phyloP scores from a whole-genome alignment of 2,113 vertebrate genomes.

The Calonectris borealis region DNA sequence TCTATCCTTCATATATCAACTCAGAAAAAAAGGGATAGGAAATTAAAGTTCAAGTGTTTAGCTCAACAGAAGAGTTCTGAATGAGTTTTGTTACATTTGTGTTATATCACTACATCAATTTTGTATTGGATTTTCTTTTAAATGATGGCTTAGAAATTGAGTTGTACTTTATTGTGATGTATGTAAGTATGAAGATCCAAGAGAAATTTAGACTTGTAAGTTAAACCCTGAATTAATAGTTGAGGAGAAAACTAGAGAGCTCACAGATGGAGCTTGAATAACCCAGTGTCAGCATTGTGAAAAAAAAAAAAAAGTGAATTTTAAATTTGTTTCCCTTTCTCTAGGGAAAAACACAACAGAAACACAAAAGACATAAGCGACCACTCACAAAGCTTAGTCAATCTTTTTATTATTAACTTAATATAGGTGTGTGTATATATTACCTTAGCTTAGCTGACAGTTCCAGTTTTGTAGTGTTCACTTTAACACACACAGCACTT shows the following conservation, averaged over 20 bases:
- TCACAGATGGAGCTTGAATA: neutral
- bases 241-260: neutral
- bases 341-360: neutral
- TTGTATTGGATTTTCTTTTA: neutral
- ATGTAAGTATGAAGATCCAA: neutral
- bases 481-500: neutral
- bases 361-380: neutral
- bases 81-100: neutral
- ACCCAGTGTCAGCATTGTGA: neutral
- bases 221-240: neutral
- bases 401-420: neutral
- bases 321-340: neutral
- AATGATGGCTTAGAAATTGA: neutral
- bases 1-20: neutral
- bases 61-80: neutral
- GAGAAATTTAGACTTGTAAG: neutral
- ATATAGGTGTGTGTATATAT: neutral
- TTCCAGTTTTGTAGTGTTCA: neutral
- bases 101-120: neutral
- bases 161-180: neutral
- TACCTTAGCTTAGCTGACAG: neutral
- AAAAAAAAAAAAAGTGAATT: neutral
- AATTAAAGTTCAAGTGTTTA: neutral
- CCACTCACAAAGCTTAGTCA: neutral
- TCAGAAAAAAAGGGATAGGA: neutral